Evolutionary conservation across 37 sponge, comb jelly and placozoan genomes (phyloP).

Genomic region (Spongia lamella): DNA sequence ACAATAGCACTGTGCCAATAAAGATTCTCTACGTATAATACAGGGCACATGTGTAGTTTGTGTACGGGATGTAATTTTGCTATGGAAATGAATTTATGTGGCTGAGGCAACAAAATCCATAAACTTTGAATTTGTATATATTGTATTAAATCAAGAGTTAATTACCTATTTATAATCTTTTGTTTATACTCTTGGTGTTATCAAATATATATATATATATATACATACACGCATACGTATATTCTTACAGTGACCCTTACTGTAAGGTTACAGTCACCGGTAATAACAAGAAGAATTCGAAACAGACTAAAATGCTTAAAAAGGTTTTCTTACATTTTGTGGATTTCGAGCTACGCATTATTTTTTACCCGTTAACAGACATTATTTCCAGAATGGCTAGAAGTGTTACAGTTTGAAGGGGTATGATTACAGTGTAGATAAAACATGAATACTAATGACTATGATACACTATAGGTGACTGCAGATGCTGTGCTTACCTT

Average conservation of each 20-base stretch:
- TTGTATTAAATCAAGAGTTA: no score
- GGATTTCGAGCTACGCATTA: background rate
- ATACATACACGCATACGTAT: no score
- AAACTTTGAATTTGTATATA: no score
- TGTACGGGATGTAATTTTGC: no score
- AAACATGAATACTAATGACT: background rate
- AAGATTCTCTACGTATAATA: no score
- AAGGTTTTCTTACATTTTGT: slow-evolving; percentile 36
- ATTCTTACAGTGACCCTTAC: slow-evolving; percentile 63
- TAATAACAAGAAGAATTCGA: slow-evolving; percentile 4
- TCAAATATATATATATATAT: no score
- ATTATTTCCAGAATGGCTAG: slow-evolving; percentile 73
- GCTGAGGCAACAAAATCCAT: no score
- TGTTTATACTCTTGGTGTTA: no score
- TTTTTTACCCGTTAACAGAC: slow-evolving; percentile 38
- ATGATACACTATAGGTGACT: slow-evolving; percentile 25
- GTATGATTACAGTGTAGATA: slow-evolving; percentile 31
- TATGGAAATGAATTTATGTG: no score
- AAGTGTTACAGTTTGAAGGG: slow-evolving; percentile 54
- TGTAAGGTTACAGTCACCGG: slow-evolving; percentile 44
- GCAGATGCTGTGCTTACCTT: slow-evolving; percentile 37
- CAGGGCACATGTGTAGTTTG: no score
- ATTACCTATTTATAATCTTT: no score
- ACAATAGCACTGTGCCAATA: no score
- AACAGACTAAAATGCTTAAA: slow-evolving; percentile 52